Percentiles rank a stretch among this genome's conserved stretches.
Evolutionary conservation across 1,140 invertebrate genomes (phyloP).

Genomic region (Procambarus clarkii): DNA sequence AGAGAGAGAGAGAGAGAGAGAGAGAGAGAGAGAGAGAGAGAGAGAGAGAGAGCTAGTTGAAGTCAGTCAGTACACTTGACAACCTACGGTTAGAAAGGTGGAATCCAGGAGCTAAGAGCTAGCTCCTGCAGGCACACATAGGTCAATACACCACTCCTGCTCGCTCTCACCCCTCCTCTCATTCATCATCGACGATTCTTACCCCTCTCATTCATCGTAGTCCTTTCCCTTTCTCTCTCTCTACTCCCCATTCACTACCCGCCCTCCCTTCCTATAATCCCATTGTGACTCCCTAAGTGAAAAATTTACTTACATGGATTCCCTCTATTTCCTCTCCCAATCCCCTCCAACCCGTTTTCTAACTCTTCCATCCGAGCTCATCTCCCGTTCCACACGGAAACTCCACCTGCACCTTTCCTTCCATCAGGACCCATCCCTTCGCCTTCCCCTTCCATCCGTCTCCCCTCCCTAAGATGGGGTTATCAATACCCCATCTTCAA

Average conservation of each 20-base stretch:
- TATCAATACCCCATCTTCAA: too few species aligned
- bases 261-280: neutral
- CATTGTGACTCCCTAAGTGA: neutral
- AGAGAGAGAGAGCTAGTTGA: too few species aligned
- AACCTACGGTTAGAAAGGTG: too few species aligned
- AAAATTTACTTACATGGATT: neutral
- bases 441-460: neutral
- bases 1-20: too few species aligned
- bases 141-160: neutral
- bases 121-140: too few species aligned
- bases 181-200: neutral
- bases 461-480: too few species aligned
- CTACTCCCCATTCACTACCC: neutral
- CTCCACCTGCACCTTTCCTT: neutral
- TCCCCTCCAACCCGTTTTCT: neutral
- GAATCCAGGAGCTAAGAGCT: too few species aligned
- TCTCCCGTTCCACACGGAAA: neutral
- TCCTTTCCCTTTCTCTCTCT: neutral
- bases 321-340: constrained; percentile 3
- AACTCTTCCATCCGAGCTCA: too few species aligned
- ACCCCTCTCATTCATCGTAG: neutral
- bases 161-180: neutral
- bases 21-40: too few species aligned
- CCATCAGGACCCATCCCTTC: neutral
- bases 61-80: too few species aligned